Percentiles rank a stretch among this genome's conserved stretches.
Evolutionary conservation across 2,113 vertebrate genomes (phyloP).

Genomic region (Tetraodon nigroviridis): DNA sequence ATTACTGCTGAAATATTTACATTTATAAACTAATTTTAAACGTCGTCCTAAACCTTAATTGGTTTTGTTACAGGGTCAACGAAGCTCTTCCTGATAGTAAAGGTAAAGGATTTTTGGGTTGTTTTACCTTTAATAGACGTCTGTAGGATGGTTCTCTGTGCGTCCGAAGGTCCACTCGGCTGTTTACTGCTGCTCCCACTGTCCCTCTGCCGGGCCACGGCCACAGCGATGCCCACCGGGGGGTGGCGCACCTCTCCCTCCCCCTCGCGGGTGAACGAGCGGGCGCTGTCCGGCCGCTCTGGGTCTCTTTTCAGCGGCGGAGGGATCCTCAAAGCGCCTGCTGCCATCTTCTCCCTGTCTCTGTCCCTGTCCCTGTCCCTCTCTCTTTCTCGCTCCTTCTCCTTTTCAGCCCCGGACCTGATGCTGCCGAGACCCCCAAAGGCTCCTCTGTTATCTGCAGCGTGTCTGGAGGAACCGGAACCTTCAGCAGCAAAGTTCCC

Average conservation of each 20-base stretch:
- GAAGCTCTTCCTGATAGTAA: background rate
- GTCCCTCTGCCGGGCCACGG: conserved; percentile 93
- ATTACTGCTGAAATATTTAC: background rate
- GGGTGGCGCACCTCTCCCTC: conserved; percentile 93
- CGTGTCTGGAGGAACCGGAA: conserved; percentile 70
- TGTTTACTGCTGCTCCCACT: conserved; percentile 76
- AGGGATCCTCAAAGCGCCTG: conserved; percentile 34
- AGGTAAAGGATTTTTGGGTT: background rate
- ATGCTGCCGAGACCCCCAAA: conserved; percentile 90
- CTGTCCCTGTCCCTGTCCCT: conserved; percentile 33
- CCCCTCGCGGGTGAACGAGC: conserved; percentile 85
- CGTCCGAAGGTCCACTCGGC: conserved; percentile 72
- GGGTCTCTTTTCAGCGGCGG: conserved; percentile 87
- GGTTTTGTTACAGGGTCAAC: background rate
- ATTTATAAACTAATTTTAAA: background rate
- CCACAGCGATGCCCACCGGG: conserved; percentile 93
- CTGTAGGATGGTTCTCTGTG: conserved; percentile 80
- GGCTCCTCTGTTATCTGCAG: conserved; percentile 79
- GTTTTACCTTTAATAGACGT: conserved; percentile 85
- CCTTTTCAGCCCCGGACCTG: conserved; percentile 68
- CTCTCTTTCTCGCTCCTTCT: conserved; percentile 28
- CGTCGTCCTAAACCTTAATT: background rate
- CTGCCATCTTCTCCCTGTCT: conserved; percentile 37
- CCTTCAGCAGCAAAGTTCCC: conserved; percentile 88
- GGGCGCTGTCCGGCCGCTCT: conserved; percentile 87